Conservation (phyloP, 1,140 invertebrate genomes). For the Panagrolaimus sp. region DNA sequence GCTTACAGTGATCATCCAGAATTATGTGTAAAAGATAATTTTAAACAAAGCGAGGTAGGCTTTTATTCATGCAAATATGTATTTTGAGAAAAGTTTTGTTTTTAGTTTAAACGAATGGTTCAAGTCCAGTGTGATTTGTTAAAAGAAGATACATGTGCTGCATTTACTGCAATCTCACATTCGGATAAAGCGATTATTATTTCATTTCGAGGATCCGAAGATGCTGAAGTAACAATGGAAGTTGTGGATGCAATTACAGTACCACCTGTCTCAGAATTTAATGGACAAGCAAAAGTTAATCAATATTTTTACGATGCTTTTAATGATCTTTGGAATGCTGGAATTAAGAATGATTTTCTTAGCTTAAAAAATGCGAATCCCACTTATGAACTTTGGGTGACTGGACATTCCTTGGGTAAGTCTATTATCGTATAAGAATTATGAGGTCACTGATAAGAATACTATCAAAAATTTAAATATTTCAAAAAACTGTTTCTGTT, state of each 20-base stretch:
- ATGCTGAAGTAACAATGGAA: constrained; percentile 41
- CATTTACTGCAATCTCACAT: constrained; percentile 36
- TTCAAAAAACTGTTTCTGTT: constrained; percentile 29
- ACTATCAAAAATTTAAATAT: constrained; percentile 29
- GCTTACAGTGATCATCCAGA: too few relatives aligned
- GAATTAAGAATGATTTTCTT: constrained; percentile 32
- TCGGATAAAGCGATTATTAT: constrained; percentile 37
- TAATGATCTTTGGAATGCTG: constrained; percentile 31
- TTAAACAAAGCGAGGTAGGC: too few relatives aligned
- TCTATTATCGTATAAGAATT: background rate
- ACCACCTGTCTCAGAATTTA: constrained; percentile 30
- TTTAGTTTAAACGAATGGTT: constrained; percentile 32
- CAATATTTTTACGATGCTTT: constrained; percentile 41
- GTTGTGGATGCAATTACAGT: constrained; percentile 36
- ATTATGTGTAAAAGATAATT: too few relatives aligned
- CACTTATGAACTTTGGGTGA: constrained; percentile 40
- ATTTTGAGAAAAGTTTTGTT: background rate
- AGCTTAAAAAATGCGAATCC: constrained; percentile 26
- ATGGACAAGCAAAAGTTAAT: constrained; percentile 39
- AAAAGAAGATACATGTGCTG: constrained; percentile 34
- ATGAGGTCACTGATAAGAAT: constrained; percentile 25
- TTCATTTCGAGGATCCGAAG: constrained; percentile 42
- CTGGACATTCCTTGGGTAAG: constrained; percentile 25
- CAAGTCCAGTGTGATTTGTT: constrained; percentile 12
- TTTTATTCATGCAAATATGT: too few relatives aligned